phyloP scores from a whole-genome alignment of 2,797 vertebrate genomes.

The Odontamblyopus lacepedii region DNA sequence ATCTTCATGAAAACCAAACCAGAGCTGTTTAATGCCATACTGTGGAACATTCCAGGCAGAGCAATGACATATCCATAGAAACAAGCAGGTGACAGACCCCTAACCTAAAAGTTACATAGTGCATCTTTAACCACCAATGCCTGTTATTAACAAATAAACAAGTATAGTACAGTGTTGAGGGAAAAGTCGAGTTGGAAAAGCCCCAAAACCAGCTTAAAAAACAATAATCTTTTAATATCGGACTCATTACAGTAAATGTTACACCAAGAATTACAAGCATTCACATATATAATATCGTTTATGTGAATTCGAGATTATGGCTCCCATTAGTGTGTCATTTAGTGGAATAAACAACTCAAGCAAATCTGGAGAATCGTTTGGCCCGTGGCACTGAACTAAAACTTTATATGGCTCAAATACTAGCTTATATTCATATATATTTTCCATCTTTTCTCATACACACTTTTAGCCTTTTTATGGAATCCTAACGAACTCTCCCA shows the following conservation, averaged over 20 bases:
- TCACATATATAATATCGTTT: background rate
- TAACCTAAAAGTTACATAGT: no score
- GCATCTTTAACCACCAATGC: no score
- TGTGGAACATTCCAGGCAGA: no score
- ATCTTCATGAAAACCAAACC: no score
- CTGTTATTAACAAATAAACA: no score
- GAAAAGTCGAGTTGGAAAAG: no score
- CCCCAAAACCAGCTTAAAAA: background rate
- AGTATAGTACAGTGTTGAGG: no score
- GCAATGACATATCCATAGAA: no score
- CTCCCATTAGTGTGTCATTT: background rate
- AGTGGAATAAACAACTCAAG: conserved; percentile 1
- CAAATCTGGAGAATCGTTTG: conserved; percentile 3
- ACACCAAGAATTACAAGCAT: background rate
- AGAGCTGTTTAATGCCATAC: no score
- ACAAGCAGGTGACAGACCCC: no score
- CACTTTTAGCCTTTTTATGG: background rate
- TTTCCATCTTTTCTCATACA: background rate
- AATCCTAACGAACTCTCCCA: background rate
- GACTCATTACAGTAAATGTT: background rate
- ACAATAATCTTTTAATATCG: background rate
- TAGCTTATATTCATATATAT: background rate
- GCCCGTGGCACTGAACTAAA: background rate
- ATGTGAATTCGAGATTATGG: background rate
- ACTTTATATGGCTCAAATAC: background rate